These are phyloP conservation scores for Ptilonorhynchus violaceus DNA, from an alignment of 2,113 vertebrate species.

Conservation along the genomic window DNA sequence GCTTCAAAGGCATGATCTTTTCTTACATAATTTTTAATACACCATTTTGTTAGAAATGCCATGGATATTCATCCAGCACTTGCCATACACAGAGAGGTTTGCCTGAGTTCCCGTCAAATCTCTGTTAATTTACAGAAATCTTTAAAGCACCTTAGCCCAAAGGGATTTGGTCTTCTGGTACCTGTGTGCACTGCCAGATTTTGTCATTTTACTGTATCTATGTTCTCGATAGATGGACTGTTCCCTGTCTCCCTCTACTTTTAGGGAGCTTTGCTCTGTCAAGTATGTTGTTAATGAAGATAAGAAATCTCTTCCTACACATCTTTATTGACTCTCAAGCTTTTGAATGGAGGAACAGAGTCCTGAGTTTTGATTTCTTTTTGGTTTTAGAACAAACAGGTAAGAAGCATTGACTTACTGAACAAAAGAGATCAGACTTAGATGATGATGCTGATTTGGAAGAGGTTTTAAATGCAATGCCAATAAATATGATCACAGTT, in stretches of 20 bases:
- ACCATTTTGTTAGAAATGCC: background rate
- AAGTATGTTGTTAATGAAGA: background rate
- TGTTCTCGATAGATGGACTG: background rate
- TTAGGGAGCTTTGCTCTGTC: background rate
- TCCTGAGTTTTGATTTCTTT: background rate
- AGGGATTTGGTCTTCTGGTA: background rate
- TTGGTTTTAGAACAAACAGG: background rate
- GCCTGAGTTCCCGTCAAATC: conserved; percentile 2
- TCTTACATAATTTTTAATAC: background rate
- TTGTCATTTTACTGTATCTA: background rate
- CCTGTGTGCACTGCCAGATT: background rate
- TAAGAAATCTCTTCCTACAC: background rate
- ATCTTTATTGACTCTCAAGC: background rate
- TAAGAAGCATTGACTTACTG: background rate
- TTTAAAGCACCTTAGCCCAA: background rate
- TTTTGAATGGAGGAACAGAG: background rate
- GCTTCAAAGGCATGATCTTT: background rate
- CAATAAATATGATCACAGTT: background rate
- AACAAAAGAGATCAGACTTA: background rate
- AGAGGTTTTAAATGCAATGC: conserved; percentile 11
- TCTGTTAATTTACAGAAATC: conserved; percentile 28
- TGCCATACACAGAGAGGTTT: background rate
- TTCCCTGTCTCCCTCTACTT: background rate
- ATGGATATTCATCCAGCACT: background rate
- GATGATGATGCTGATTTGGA: background rate